These are phyloP conservation scores for Temnothorax rugatulus DNA, from an alignment of 2,888 invertebrate species.

Conservation along the genomic window DNA sequence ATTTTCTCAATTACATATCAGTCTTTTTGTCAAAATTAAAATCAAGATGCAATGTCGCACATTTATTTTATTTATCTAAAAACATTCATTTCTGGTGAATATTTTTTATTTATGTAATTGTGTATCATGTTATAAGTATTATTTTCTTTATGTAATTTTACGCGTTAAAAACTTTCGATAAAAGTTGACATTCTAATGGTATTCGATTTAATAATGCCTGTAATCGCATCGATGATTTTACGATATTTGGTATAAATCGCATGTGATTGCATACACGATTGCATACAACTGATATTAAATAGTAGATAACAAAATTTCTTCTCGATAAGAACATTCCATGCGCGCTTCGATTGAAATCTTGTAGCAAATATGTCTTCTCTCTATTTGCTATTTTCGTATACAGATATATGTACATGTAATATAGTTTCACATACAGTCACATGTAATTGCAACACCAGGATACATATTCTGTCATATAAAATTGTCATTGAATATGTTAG, in stretches of 20 bases:
- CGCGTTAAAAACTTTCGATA: neutral
- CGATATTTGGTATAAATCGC: neutral
- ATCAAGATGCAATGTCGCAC: neutral
- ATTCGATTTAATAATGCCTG: neutral
- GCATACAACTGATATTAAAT: constrained; percentile 8
- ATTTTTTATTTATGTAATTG: constrained; percentile 51
- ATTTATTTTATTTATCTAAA: constrained; percentile 50
- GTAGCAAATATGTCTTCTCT: neutral
- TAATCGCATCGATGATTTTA: neutral
- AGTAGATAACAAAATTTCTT: constrained; percentile 12
- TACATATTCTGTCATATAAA: neutral
- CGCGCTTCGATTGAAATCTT: neutral
- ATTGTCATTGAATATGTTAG: neutral
- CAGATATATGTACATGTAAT: neutral
- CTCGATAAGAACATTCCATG: neutral
- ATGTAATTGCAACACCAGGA: neutral
- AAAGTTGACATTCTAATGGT: neutral
- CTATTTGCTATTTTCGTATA: neutral
- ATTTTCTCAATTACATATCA: neutral
- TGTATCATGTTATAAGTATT: neutral
- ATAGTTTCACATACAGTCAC: neutral
- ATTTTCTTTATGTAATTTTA: neutral
- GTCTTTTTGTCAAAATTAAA: constrained; percentile 6
- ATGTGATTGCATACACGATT: neutral
- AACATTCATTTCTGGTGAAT: constrained; percentile 59